phyloP scores from a whole-genome alignment of 2,888 invertebrate species.

The Crocallis elinguaria region DNA sequence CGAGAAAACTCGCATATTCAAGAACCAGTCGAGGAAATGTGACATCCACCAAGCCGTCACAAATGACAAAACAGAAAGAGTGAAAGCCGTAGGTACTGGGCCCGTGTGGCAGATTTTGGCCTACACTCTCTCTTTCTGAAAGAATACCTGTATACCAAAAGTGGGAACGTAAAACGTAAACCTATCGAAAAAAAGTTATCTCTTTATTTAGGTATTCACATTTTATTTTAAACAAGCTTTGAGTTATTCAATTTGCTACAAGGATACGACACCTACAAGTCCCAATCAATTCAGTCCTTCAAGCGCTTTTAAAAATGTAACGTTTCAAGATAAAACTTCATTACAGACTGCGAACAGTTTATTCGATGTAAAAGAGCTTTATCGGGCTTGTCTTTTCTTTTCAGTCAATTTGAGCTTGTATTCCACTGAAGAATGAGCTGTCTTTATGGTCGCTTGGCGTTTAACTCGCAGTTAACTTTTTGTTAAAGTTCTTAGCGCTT shows the following conservation, averaged over 20 bases:
- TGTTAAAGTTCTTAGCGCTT: constrained; percentile 12
- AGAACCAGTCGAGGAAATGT: no score
- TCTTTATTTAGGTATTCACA: no score
- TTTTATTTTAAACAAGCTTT: no score
- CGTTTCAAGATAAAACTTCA: constrained; percentile 23
- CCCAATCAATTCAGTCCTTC: background rate
- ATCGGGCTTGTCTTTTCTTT: constrained; percentile 24
- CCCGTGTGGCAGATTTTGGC: no score
- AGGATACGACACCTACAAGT: background rate
- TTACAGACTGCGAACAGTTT: constrained; percentile 15
- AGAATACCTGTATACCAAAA: no score
- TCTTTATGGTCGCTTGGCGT: constrained; percentile 22
- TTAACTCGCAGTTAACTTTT: constrained; percentile 26
- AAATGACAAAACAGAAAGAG: no score
- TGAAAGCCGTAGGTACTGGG: no score
- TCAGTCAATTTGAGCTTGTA: constrained; percentile 35
- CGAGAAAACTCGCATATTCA: no score
- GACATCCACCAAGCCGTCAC: no score
- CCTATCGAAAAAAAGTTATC: no score
- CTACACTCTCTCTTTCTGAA: no score
- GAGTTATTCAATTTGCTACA: background rate
- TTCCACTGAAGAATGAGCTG: constrained; percentile 32
- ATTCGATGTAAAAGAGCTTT: constrained; percentile 19
- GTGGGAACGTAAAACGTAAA: no score
- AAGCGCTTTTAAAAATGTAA: constrained; percentile 16